A percentile compares a stretch with the other conserved stretches of the same genome.
These are phyloP conservation scores for Caenorhabditis sp. DNA, from an alignment of 2,888 invertebrate species.

Conservation along the genomic window DNA sequence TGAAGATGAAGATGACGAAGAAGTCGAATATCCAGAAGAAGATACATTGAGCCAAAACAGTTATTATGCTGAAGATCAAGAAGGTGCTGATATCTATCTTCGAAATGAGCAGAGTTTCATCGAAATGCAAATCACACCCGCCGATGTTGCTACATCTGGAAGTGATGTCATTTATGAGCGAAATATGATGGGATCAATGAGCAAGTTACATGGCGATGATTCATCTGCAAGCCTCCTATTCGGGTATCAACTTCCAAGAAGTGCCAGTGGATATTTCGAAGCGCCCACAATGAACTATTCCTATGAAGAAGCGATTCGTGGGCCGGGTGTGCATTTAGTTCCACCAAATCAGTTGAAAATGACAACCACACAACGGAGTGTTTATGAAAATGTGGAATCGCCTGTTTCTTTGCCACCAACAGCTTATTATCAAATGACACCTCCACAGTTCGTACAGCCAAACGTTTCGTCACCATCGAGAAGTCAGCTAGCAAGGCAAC, in stretches of 20 bases:
- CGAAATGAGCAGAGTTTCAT: conserved; percentile 36
- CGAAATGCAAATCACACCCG: conserved; percentile 31
- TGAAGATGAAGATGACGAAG: conserved; percentile 25
- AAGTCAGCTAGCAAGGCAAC: conserved; percentile 21
- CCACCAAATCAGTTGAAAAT: conserved; percentile 17
- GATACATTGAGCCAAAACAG: conserved; percentile 42
- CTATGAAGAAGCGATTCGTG: conserved; percentile 40
- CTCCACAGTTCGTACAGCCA: conserved; percentile 17
- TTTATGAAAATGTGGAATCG: conserved; percentile 33
- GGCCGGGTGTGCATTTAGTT: conserved; percentile 13
- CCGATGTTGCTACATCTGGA: conserved; percentile 9
- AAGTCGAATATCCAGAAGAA: conserved; percentile 29
- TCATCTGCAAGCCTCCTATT: conserved; percentile 25
- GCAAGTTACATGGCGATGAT: conserved; percentile 49
- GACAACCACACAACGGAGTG: conserved; percentile 31
- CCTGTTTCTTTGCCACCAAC: conserved; percentile 18
- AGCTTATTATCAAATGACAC: not conserved
- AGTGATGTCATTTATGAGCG: conserved; percentile 25
- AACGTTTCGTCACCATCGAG: conserved; percentile 9
- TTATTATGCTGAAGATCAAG: conserved; percentile 48
- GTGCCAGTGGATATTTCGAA: conserved; percentile 60
- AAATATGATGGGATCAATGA: conserved; percentile 51
- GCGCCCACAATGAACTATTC: conserved; percentile 36
- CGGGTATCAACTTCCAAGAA: conserved; percentile 47
- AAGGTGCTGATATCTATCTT: conserved; percentile 39